Percentiles rank a stretch among this genome's conserved stretches.
These are phyloP conservation scores for Priocnemis perturbator DNA, from an alignment of 2,888 invertebrate genomes.

Conservation along the genomic window DNA sequence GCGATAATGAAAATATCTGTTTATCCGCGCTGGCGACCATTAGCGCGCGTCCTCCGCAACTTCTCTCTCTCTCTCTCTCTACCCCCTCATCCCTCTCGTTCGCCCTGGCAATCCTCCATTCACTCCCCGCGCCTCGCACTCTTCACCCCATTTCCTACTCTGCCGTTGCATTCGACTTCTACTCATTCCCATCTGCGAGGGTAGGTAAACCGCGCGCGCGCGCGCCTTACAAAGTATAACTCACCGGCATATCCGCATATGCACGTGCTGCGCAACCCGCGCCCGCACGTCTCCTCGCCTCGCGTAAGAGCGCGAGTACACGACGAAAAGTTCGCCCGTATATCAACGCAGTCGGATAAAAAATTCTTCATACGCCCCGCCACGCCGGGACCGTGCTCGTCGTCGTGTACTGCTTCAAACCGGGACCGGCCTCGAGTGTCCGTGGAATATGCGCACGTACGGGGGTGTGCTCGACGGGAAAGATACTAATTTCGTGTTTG, in stretches of 20 bases:
- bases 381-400: neutral
- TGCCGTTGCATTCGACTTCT: too few species aligned
- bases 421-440: too few species aligned
- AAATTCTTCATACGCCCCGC: conserved; percentile 16
- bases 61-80: too few species aligned
- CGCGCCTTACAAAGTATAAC: neutral
- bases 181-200: too few species aligned
- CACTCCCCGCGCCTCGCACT: too few species aligned
- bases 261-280: conserved; percentile 9
- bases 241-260: neutral
- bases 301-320: neutral
- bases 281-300: too few species aligned
- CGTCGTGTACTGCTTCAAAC: too few species aligned
- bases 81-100: too few species aligned
- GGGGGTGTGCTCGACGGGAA: neutral
- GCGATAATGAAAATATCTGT: too few species aligned
- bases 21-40: too few species aligned
- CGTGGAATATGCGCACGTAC: neutral
- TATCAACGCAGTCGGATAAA: conserved; percentile 18
- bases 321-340: conserved; percentile 35
- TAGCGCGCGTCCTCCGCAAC: too few species aligned
- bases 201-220: neutral
- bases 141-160: conserved; percentile 30
- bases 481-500: neutral
- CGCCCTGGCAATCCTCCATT: too few species aligned